Base-by-base conservation (phyloP, 2,113 vertebrate species). In the Narcine bancroftii region DNA sequence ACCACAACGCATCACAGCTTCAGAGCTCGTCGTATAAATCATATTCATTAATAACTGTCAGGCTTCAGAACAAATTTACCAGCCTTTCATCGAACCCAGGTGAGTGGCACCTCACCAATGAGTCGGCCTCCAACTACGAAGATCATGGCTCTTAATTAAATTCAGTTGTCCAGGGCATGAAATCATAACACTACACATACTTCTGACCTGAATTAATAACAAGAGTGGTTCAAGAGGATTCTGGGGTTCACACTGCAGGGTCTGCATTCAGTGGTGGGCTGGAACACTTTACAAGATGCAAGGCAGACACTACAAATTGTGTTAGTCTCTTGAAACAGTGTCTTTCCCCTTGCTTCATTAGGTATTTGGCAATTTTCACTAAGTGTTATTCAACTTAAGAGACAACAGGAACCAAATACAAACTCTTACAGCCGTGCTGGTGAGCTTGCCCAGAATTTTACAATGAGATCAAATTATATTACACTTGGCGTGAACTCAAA, bases 41-140 rank as follows among this genome's bases (percentile, higher is more conserved):
- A 42, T 95, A 95, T 94, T 95, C 93, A 94, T 95, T 95, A 95
- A 92, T 94, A 95, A 93, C 93, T 96, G 95, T 94, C 95, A 95
- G 93, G 81, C 92, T 93, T 65, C 75, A 93, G 93, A 93, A 83
- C 93, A 94, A 94, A 95, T 95, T 96, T 93, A 76, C 92, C 29
- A 96, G 95, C 93, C 94, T 53, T 94, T 93, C 93, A 94, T 95
- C 94, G 94, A 93, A 93, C 95, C 96, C 93, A 93, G 94, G 95
- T 96, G 94, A 94, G 94, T 69, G 66, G 92, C 94, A 93, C 85
- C 93, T 94, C 92, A 93, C 92, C 71, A 66, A 92, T 81, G 92
- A 92, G 94, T 63, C 76, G 92, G 60, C 65, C 79, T 83, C 13
- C 13, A 83, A 53, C 93, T 94, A 94, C 94, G 81, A 92, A 4